A percentile compares a stretch with the other conserved stretches of the same genome.
Evolutionary conservation across 2,888 invertebrate species (phyloP).

Genomic region (Danaus chrysippus): DNA sequence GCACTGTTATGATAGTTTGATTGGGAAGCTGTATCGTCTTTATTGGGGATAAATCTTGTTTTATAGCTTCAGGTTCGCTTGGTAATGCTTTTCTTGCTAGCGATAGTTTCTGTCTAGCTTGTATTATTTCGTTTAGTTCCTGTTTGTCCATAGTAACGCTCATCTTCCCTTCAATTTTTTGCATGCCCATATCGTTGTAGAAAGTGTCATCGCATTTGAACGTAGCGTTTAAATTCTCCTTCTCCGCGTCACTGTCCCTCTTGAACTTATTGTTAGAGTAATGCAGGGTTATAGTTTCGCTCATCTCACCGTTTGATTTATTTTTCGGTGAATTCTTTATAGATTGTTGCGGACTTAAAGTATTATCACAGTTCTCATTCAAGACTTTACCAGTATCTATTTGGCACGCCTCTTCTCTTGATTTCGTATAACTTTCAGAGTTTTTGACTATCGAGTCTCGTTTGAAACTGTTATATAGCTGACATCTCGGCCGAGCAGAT

Average conservation of each 20-base stretch:
- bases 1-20: constrained; percentile 63
- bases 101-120: constrained; percentile 68
- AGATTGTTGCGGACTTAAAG: constrained; percentile 20
- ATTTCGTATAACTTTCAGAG: constrained; percentile 67
- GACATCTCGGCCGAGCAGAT: constrained; percentile 57
- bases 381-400: constrained; percentile 61
- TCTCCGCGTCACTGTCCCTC: constrained; percentile 58
- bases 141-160: constrained; percentile 70
- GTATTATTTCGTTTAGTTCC: constrained; percentile 70
- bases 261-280: constrained; percentile 65
- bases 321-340: constrained; percentile 47
- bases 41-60: constrained; percentile 53
- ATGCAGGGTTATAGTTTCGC: constrained; percentile 65
- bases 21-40: constrained; percentile 67
- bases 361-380: constrained; percentile 62
- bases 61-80: constrained; percentile 52
- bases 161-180: constrained; percentile 47
- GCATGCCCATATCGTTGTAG: constrained; percentile 62
- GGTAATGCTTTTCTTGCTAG: constrained; percentile 65
- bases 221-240: constrained; percentile 58
- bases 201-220: constrained; percentile 68
- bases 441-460: constrained; percentile 54
- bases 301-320: constrained; percentile 51
- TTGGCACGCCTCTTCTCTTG: constrained; percentile 64
- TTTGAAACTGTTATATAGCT: constrained; percentile 59